Base-by-base conservation (phyloP, 2,888 invertebrate species). In the Artemia sinica region DNA sequence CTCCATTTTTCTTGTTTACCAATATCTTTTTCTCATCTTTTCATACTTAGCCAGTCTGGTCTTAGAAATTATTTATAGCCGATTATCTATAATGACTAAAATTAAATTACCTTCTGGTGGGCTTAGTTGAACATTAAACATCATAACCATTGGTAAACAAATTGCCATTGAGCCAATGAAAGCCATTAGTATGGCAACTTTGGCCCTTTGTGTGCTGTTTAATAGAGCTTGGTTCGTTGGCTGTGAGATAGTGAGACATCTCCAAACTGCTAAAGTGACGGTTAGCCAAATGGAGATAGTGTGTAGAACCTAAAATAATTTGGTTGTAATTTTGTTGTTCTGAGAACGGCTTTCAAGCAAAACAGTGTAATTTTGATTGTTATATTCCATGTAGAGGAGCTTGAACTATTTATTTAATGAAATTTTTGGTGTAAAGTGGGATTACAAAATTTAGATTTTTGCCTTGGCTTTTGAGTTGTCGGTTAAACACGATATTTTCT, bases 131-230 rank as follows among this genome's bases (percentile, higher is more conserved):
- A 91, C 86, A 72, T 85, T 84, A 76, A 88, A 87, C 1, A 87
- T 85, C 69, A 94, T 82, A 77, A 87, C 91, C 66, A 91, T 88
- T 0, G 94, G 93, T 72, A 88, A 82, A 78, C 90, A 90, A 73
- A 94, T 82, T 67, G 94, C 77, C 0, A 91, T 88, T 72, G 91
- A 91, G 67, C 87, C 82, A 18, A 91, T 77, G 78, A 91, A 92
- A 0, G 91, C 89, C 41, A 85, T 82, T 1, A 85, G 79, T 70
- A 91, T 88, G 3, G 89, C 86, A 48, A 84, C 77, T 14, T 86
- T 82, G 0, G 92, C 91, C 72, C 88, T 84, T 68, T 81, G 81
- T 81, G 87, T 86, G 74, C 84, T 88, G 76, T 92, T 93, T 87
- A 89, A 89, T 50, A 85, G 82, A 50, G 85, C 83, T 75, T 89